Evolutionary conservation across 2,797 vertebrate genomes (phyloP), one percentile per base, ranked within the genome.

Genomic region (Cossypha heuglini): DNA sequence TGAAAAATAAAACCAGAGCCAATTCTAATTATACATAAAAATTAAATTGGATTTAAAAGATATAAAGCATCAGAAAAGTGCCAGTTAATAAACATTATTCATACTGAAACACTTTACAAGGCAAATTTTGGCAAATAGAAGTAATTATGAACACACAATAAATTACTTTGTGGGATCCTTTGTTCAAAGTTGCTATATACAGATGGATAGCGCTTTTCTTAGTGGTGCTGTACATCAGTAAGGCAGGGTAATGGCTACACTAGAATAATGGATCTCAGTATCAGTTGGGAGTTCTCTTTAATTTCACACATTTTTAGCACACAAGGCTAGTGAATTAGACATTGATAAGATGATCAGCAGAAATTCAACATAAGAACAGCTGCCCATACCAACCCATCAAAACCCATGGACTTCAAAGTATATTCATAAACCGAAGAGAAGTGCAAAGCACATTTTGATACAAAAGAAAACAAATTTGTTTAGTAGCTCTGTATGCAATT

Each of bases 251-350:
- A 97, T 33, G 5, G 11, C 24, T 79, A 61, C 26, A 51, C 37
- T 92, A 81, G 61, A 81, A 88, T 59, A 91, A 38, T 11, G 54
- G 19, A 86, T 77, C 21, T 52, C 35, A 16, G 48, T 90, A 85
- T 87, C 11, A 38, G 17, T 58, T 89, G 80, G 91, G 85, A 96
- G 72, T 83, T 88, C n/a, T 97, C 95, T 98, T 93, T 26, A 31
- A 97, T 98, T 98, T 97, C 96, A 97, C 78, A 92, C 88, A 98
- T 98, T 97, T 97, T 96, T 73, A 76, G 40, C 51, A 90, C 46
- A 68, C 61, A 69, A 96, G 91, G 94, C 97, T 96, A 97, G 92
- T 95, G 77, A 98, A 97, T 48, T 93, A 63, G 96, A 94, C 78
- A 97, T 67, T 94, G 92, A 95, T 97, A 98, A 85, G 66, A 97